Evolutionary conservation across 2,113 vertebrate genomes (phyloP).

Genomic region (Seriola rivoliana): DNA sequence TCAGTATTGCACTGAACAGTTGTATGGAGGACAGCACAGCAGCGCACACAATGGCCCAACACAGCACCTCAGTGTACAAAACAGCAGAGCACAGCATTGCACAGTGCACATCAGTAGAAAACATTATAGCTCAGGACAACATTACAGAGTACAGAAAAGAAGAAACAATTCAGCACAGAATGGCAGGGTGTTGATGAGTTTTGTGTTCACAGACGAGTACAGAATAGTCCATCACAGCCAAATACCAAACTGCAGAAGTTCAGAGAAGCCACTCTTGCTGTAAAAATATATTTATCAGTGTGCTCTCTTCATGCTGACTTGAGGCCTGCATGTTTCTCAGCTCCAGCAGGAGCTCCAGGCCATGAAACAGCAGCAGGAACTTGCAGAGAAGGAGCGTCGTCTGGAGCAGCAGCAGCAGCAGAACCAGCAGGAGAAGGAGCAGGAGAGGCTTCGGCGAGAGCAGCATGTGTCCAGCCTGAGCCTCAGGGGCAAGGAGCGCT

Average conservation of each 20-base stretch:
- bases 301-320: slow-evolving; percentile 44
- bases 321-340: slow-evolving; percentile 80
- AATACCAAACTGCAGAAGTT: slow-evolving; percentile 36
- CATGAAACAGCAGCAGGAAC: slow-evolving; percentile 98
- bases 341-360: slow-evolving; percentile 98
- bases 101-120: slow-evolving; percentile 59
- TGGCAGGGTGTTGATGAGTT: slow-evolving; percentile 35
- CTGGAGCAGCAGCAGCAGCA: slow-evolving; percentile 95
- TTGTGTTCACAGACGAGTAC: slow-evolving; percentile 33
- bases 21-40: slow-evolving; percentile 40
- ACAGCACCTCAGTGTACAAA: slow-evolving; percentile 12
- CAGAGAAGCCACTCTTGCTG: slow-evolving; percentile 33
- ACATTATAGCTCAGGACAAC: slow-evolving; percentile 46
- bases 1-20: slow-evolving; percentile 66
- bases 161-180: slow-evolving; percentile 58
- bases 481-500: slow-evolving; percentile 93
- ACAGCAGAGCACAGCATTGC: slow-evolving; percentile 48
- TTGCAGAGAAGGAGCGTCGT: slow-evolving; percentile 96
- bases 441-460: slow-evolving; percentile 93
- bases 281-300: slow-evolving; percentile 41
- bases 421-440: slow-evolving; percentile 95
- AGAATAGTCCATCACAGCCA: slow-evolving; percentile 45
- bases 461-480: slow-evolving; percentile 91
- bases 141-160: slow-evolving; percentile 48
- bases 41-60: slow-evolving; percentile 27